These are phyloP conservation scores for Dryobotodes eremita DNA, from an alignment of 2,888 invertebrate genomes.

Conservation along the genomic window DNA sequence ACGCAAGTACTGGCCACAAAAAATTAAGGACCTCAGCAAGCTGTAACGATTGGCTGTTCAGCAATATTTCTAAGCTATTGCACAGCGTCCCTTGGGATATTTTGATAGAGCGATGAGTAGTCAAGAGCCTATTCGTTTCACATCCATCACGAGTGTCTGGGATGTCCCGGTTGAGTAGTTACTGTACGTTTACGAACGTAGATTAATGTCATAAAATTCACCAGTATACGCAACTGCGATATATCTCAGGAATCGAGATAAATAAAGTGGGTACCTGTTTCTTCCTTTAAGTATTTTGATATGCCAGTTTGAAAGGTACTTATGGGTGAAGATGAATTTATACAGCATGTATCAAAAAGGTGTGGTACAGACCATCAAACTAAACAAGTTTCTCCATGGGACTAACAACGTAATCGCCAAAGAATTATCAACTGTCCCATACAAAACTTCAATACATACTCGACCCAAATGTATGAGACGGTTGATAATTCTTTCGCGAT, in stretches of 20 bases:
- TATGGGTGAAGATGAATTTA: not conserved
- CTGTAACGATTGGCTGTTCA: slow-evolving; percentile 51
- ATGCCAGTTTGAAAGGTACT: not conserved
- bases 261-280: slow-evolving; percentile 16
- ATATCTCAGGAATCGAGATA: slow-evolving; percentile 19
- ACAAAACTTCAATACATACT: too few relatives aligned
- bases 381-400: not conserved
- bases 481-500: too few relatives aligned
- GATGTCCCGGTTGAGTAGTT: slow-evolving; percentile 65
- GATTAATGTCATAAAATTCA: slow-evolving; percentile 58
- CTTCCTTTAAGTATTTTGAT: slow-evolving; percentile 6
- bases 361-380: not conserved
- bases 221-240: slow-evolving; percentile 17
- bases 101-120: slow-evolving; percentile 74
- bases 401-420: not conserved
- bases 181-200: slow-evolving; percentile 62
- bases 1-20: slow-evolving; percentile 35
- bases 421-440: not conserved
- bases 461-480: too few relatives aligned
- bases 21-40: slow-evolving; percentile 43
- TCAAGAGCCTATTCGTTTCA: slow-evolving; percentile 74
- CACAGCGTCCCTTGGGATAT: slow-evolving; percentile 69
- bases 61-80: slow-evolving; percentile 64
- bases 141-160: slow-evolving; percentile 74
- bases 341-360: not conserved